Percentiles rank a stretch among this genome's conserved stretches.
phyloP scores from a whole-genome alignment of 1,140 invertebrate species.

The Drosophila sulfurigaster region DNA sequence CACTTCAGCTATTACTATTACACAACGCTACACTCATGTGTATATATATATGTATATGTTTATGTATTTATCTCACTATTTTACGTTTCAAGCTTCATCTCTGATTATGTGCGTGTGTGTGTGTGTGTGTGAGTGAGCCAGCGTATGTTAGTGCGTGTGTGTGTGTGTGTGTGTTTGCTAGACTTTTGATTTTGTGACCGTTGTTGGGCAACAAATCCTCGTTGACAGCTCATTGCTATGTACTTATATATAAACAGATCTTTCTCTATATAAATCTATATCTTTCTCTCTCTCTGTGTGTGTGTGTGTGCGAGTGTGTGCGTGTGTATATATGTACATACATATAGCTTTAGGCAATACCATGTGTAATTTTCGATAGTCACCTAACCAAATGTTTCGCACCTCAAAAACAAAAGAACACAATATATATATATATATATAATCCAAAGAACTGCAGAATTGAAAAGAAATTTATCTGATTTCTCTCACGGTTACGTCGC shows the following conservation, averaged over 20 bases:
- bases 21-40: constrained; percentile 27
- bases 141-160: constrained; percentile 22
- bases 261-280: constrained; percentile 9
- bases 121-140: constrained; percentile 8
- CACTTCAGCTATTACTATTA: constrained; percentile 3
- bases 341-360: constrained; percentile 5
- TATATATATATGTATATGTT: constrained; percentile 31
- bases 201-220: constrained; percentile 68
- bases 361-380: constrained; percentile 42
- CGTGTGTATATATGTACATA: constrained; percentile 12
- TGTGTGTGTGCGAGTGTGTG: constrained; percentile 23
- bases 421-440: not conserved
- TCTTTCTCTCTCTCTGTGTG: not conserved
- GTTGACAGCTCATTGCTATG: constrained; percentile 68
- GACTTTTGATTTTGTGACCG: constrained; percentile 41
- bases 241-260: constrained; percentile 47
- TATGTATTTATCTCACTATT: constrained; percentile 51
- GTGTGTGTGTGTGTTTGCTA: constrained; percentile 18
- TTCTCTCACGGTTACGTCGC: constrained; percentile 33
- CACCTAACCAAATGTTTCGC: constrained; percentile 34
- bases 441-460: constrained; percentile 4
- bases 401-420: constrained; percentile 23
- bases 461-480: not conserved
- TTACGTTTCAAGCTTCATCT: constrained; percentile 37
- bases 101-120: constrained; percentile 24